Base-by-base conservation (phyloP, 2,113 vertebrate genomes). In the Halcyon malimbica region DNA sequence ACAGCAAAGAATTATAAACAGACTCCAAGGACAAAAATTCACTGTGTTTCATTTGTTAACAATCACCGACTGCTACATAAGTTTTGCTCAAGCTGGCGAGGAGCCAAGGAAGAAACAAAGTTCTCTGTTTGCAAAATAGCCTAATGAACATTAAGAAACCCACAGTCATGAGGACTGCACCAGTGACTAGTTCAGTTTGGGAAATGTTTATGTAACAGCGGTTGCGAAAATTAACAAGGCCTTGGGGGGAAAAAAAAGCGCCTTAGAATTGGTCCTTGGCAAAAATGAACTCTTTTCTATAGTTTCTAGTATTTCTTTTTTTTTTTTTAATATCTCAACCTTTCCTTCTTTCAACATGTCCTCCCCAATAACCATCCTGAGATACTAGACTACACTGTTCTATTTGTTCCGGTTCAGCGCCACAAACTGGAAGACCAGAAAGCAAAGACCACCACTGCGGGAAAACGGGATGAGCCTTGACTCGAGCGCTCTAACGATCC, bases 71-170 rank as follows among this genome's bases (percentile, higher is more conserved):
- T 57, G 54, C 67, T 65, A 37, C 13, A 10, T 17, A 46, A 73
- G 10, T 76, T 50, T 5, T 29, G 10, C 8, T 76, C 31, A 63
- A 46, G 24, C 48, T 69, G 46, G n/a, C 1, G 1, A 84, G 28
- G 11, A 39, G 16, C 14, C 41, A 84, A 64, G 29, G 21, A 67
- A 68, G 51, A 37, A 87, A 35, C 29, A 62, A 18, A 73, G 11
- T 44, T 50, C 5, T 25, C 33, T 3, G 20, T 57, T 24, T 57
- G 8, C n/a, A 53, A 56, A 42, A 74, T 0, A 0, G 17, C 76
- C 10, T 28, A 25, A 20, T 6, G 1, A 74, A 57, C 3, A 13
- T 14, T 3, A 6, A 46, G 21, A 41, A 81, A 19, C 17, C 3
- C 14, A 48, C 5, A 24, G 7, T 35, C 11, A n/a, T 0, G 1